A percentile compares a stretch with the other conserved stretches of the same genome.
phyloP scores from a whole-genome alignment of 1,140 invertebrate species.

The Dryas iulia region DNA sequence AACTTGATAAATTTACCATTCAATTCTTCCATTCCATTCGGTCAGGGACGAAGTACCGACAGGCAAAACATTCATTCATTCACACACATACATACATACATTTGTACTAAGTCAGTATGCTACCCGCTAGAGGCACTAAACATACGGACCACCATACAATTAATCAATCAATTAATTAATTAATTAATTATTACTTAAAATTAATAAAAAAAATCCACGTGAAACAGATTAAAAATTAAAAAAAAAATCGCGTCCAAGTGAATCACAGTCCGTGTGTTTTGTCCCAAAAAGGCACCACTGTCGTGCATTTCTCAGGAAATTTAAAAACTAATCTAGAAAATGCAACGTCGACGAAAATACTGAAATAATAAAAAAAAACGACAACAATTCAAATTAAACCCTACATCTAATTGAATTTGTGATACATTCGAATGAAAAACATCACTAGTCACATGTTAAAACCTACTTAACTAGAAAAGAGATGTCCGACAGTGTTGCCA shows the following conservation, averaged over 20 bases:
- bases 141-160: constrained; percentile 2
- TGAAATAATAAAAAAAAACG: constrained; percentile 28
- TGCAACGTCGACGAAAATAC: constrained; percentile 61
- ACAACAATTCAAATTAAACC: not conserved
- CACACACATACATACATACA: constrained; percentile 56
- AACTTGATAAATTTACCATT: not conserved
- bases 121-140: constrained; percentile 53
- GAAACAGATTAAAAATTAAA: not conserved
- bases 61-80: not conserved
- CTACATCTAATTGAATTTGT: constrained; percentile 24
- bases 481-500: constrained; percentile 45
- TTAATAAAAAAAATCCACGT: not conserved
- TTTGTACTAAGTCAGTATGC: constrained; percentile 78
- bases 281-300: constrained; percentile 35
- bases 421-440: constrained; percentile 9
- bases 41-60: not conserved
- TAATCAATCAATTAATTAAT: not conserved
- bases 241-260: not conserved
- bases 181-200: constrained; percentile 3
- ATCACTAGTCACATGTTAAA: constrained; percentile 48
- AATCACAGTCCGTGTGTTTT: constrained; percentile 4
- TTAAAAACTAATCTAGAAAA: constrained; percentile 57
- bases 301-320: constrained; percentile 50
- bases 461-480: constrained; percentile 66
- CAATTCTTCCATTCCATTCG: not conserved